phyloP scores from a whole-genome alignment of 1,140 invertebrate species.

The Helicorthomorpha holstii region DNA sequence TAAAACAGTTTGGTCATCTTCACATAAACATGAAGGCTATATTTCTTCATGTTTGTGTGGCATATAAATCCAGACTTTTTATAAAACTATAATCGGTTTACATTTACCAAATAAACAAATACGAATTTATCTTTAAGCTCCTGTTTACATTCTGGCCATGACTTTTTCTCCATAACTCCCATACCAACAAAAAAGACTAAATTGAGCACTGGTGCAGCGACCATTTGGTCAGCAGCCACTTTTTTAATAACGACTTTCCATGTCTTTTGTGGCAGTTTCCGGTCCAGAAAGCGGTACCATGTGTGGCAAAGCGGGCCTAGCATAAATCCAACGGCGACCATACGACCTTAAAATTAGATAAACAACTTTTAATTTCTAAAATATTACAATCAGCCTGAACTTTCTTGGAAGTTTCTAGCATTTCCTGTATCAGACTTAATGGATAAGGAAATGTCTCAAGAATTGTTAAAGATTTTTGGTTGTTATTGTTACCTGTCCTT shows the following conservation, averaged over 20 bases:
- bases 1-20: no score
- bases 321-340: slow-evolving; percentile 7
- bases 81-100: not conserved
- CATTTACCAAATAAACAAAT: slow-evolving; percentile 13
- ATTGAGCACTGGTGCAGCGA: slow-evolving; percentile 11
- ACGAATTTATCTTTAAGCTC: slow-evolving; percentile 13
- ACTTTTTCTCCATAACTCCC: not conserved
- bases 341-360: no score
- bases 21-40: no score
- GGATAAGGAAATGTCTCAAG: no score
- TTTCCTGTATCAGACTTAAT: no score
- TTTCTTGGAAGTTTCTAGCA: no score
- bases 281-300: slow-evolving; percentile 13
- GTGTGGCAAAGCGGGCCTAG: slow-evolving; percentile 12
- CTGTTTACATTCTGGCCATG: not conserved
- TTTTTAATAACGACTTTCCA: slow-evolving; percentile 9
- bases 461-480: no score
- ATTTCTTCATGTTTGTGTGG: not conserved
- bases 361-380: no score
- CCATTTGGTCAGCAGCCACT: slow-evolving; percentile 13
- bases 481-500: no score
- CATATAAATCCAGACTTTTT: not conserved
- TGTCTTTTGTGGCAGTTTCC: slow-evolving; percentile 5
- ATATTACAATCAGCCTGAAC: no score
- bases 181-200: slow-evolving; percentile 13